A percentile compares a stretch with the other conserved stretches of the same genome.
phyloP scores from a whole-genome alignment of 2,113 vertebrate species.

The Austrofundulus limnaeus region DNA sequence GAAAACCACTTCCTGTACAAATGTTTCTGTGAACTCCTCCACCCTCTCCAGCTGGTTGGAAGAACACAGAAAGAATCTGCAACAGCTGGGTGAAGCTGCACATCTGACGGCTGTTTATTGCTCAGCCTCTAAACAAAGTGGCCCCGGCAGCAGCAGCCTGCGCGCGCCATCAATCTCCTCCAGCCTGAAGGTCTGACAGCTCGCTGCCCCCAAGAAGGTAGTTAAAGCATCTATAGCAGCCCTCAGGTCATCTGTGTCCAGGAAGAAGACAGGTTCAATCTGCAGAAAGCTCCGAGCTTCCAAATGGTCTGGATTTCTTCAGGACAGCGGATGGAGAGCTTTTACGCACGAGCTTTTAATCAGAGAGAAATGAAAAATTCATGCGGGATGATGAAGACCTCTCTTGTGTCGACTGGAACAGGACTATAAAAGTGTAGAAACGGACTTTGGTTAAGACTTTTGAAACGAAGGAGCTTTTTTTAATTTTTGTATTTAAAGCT shows the following conservation, averaged over 20 bases:
- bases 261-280: conserved; percentile 82
- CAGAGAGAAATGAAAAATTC: too few relatives aligned
- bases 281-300: too few relatives aligned
- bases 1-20: too few relatives aligned
- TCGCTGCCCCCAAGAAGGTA: conserved; percentile 97
- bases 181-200: conserved; percentile 98
- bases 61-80: too few relatives aligned
- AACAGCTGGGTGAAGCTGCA: conserved; percentile 76
- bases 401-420: conserved; percentile 39
- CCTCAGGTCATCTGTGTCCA: conserved; percentile 87
- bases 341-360: too few relatives aligned
- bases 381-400: conserved; percentile 32
- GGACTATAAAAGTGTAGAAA: too few relatives aligned
- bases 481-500: conserved; percentile 50
- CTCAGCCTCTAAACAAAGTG: conserved; percentile 99
- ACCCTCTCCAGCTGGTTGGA: too few relatives aligned
- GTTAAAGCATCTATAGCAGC: conserved; percentile 94
- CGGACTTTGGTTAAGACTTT: too few relatives aligned
- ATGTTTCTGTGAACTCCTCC: too few relatives aligned
- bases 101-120: conserved; percentile 86
- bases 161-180: conserved; percentile 97
- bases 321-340: background rate
- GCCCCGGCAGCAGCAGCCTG: conserved; percentile 88
- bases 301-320: conserved; percentile 28
- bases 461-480: background rate